phyloP scores from a whole-genome alignment of 2,888 invertebrate genomes.

The Harmothoe impar region DNA sequence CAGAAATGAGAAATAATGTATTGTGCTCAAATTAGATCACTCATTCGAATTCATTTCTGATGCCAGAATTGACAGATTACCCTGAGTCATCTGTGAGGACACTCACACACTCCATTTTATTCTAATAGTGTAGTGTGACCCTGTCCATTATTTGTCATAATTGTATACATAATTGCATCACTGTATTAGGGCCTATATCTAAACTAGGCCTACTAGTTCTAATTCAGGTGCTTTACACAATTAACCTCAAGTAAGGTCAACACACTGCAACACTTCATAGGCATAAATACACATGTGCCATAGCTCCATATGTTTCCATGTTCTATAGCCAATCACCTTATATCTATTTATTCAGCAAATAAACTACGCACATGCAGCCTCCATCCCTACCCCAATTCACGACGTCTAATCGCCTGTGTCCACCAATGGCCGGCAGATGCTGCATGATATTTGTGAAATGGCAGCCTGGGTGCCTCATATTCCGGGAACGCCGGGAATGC shows the following conservation, averaged over 20 bases:
- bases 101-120: no score
- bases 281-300: neutral
- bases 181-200: no score
- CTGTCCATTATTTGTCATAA: no score
- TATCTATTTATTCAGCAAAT: neutral
- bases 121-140: no score
- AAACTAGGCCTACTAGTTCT: no score
- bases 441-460: conserved; percentile 37
- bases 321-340: neutral
- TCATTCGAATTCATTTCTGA: no score
- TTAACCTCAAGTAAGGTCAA: neutral
- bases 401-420: neutral
- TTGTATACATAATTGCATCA: no score
- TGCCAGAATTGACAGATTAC: no score
- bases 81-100: no score
- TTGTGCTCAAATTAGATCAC: no score
- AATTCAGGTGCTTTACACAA: neutral
- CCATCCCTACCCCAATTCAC: conserved; percentile 30
- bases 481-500: conserved; percentile 33
- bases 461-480: conserved; percentile 2
- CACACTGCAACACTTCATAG: neutral
- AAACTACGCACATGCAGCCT: conserved; percentile 15
- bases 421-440: neutral
- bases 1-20: no score
- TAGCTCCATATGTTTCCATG: neutral